These are phyloP conservation scores for Perdita meconis DNA, from an alignment of 2,888 invertebrate genomes.

Conservation along the genomic window DNA sequence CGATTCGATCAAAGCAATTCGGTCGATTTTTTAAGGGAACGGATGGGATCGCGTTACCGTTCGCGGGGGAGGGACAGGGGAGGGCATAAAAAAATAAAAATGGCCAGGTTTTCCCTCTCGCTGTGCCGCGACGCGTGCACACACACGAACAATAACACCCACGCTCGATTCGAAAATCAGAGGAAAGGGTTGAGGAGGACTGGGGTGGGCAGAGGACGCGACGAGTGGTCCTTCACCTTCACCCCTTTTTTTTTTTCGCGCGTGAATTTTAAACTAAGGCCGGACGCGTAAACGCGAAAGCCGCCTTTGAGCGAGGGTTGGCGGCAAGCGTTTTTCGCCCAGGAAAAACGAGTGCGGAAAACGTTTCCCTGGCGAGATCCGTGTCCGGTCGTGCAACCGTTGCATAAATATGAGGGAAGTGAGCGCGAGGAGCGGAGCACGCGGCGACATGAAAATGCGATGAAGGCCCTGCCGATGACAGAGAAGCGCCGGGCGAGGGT, in stretches of 20 bases:
- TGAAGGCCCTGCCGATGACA: conserved; percentile 71
- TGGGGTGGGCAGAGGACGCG: background rate
- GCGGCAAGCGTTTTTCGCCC: conserved; percentile 50
- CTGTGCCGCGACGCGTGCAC: background rate
- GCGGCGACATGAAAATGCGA: conserved; percentile 75
- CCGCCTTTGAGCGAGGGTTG: conserved; percentile 58
- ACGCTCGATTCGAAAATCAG: conserved; percentile 20
- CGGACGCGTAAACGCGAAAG: conserved; percentile 59
- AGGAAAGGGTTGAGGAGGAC: background rate
- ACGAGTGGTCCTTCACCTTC: conserved; percentile 38
- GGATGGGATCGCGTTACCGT: no score
- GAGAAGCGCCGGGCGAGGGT: conserved; percentile 40
- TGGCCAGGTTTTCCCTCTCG: background rate
- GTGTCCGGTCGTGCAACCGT: conserved; percentile 72
- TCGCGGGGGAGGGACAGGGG: no score
- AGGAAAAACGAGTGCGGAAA: conserved; percentile 65
- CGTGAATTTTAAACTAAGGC: conserved; percentile 65
- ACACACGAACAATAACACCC: background rate
- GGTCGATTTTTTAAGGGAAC: background rate
- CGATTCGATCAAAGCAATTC: background rate
- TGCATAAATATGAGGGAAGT: conserved; percentile 75
- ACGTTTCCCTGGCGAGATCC: conserved; percentile 70
- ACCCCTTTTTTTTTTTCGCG: conserved; percentile 49
- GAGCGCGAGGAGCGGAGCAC: conserved; percentile 60
- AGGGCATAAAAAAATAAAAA: no score